Evolutionary conservation across 1,140 invertebrate genomes (phyloP), one percentile per base, ranked within the genome.

Genomic region (Microvelia longipes): DNA sequence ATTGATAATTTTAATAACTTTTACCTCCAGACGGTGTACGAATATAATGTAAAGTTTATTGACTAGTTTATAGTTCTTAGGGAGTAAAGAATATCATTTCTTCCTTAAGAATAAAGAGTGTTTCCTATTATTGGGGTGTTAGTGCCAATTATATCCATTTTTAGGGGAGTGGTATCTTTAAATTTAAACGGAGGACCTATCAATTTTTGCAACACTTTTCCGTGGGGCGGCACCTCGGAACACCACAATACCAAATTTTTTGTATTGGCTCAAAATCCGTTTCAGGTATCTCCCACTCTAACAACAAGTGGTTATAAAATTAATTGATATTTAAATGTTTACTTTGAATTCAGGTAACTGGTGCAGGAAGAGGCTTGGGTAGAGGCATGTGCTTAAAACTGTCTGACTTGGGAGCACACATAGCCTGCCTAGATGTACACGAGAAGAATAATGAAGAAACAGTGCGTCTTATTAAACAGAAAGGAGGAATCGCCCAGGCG

Each of bases 341-440:
- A 69, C 67, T 71, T 30, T 72, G 68, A 69, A 29, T 79, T 64
- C 74, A 88, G 86, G 81, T 89, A 15, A 84, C 88, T 66, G 88
- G 88, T 29, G 83, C 86, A 65, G 87, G 87, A 28, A 79, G 85
- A 75, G 88, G 88, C 15, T 81, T 90, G 62, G 88, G 88, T 1
- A 80, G 81, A 73, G 85, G 87, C 75, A 77, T 89, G 67, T 85
- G 86, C 0, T 78, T 87, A 69, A 81, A 85, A 74, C 78, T 90
- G 62, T 81, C 85, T 5, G 78, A 81, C 26, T 76, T 85, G 13
- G 87, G 87, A 67, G 84, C 84, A 1, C 81, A 75, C 69, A 83
- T 90, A 27, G 82, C 88, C 28, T 86, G 87, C 73, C 82, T 88
- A 19, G 88, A 90, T 75, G 81, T 85, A 29, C 84, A 88, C 75